These are phyloP conservation scores for Tetragonisca angustula DNA, from an alignment of 2,888 invertebrate genomes.

Conservation along the genomic window DNA sequence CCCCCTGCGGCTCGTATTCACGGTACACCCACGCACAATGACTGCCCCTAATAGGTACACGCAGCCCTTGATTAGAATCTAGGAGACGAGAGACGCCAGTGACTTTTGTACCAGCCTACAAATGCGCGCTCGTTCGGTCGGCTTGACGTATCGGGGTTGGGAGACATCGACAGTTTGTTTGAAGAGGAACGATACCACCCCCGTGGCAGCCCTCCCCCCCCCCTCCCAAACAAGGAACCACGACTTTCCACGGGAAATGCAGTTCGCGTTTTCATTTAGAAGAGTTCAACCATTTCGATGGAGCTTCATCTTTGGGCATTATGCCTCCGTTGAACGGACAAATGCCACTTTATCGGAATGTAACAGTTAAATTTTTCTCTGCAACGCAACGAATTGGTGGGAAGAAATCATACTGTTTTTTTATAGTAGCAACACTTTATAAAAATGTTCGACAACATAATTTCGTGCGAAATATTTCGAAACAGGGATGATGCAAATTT, in stretches of 20 bases:
- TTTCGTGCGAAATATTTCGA: too few species aligned
- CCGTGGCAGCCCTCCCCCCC: too few species aligned
- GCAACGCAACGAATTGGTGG: too few species aligned
- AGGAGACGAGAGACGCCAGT: slow-evolving; percentile 64
- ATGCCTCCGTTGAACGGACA: too few species aligned
- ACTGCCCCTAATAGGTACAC: slow-evolving; percentile 82
- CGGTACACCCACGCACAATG: slow-evolving; percentile 83
- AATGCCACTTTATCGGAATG: too few species aligned
- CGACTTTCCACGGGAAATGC: neutral
- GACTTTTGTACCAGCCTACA: slow-evolving; percentile 63
- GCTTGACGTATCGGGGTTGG: slow-evolving; percentile 8
- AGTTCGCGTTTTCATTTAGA: too few species aligned
- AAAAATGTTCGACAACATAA: too few species aligned
- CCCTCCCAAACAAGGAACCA: neutral
- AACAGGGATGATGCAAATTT: too few species aligned
- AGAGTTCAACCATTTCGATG: neutral
- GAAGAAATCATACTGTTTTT: too few species aligned
- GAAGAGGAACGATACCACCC: slow-evolving; percentile 8
- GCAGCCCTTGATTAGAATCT: slow-evolving; percentile 83
- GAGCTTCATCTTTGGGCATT: too few species aligned
- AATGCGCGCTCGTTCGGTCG: slow-evolving; percentile 30
- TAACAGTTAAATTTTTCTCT: too few species aligned
- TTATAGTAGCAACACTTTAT: too few species aligned
- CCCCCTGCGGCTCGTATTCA: slow-evolving; percentile 65
- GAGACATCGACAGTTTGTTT: neutral